Evolutionary conservation across 2,888 invertebrate species (phyloP), one percentile per base, ranked within the genome.

Genomic region (Sminthurinus aureus): DNA sequence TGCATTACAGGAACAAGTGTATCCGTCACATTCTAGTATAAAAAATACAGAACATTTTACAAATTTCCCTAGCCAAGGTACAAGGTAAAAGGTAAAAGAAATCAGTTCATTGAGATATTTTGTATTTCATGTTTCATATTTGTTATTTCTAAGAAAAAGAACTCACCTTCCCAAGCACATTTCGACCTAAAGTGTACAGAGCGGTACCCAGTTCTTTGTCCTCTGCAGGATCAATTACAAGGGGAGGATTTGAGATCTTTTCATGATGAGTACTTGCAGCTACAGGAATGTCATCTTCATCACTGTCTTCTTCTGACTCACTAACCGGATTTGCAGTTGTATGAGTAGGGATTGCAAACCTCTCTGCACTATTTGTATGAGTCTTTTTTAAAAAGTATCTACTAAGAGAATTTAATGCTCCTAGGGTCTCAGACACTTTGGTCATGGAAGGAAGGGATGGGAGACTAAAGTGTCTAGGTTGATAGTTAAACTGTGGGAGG

Each of bases 401-500:
- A 0, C 96, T 96, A 0, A 96, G 95, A 0, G 96, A 96, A 88
- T 96, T 96, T 20, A 96, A 92, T 4, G 96, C 96, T 58, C 96
- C 96, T 6, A 93, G 90, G 0, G 93, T 93, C 90, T 93, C 93
- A 0, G 93, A 84, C 6, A 89, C 89, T 71, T 85, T 87, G 18
- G 83, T 82, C 84, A 89, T 88, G 24, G 88, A 84, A 9, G 88
- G 88, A 11, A 88, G 88, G 38, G 38, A 38, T 1, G 38, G 38
- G 3, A 88, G 80, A 69, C 84, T 84, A 67, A 88, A 85, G 52
- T 88, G 85, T 24, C 85, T 74, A 52, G 84, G 64, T 51, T 84
- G 80, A 24, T 75, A 74, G 13, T 51, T 82, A 24, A 84, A 73
- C 26, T 73, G 79, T 9, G 52, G 50, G 58, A 73, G 38, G 58